phyloP scores from a whole-genome alignment of 1,140 invertebrate species.

The Goniozus legneri region DNA sequence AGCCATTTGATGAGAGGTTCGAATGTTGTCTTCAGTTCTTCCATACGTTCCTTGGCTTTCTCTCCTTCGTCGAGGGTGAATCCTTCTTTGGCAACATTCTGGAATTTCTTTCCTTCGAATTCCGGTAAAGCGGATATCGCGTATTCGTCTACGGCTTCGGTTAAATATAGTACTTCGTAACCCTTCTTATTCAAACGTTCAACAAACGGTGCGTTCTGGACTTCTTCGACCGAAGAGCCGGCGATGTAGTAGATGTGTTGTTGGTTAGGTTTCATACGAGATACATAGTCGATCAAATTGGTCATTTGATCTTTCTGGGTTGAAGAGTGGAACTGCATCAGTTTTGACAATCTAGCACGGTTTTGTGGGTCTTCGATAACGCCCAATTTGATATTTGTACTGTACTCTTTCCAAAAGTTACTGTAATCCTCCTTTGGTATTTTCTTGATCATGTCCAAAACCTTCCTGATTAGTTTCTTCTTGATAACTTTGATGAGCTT shows the following conservation, averaged over 20 bases:
- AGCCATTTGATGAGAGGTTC: constrained; percentile 93
- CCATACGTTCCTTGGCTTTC: constrained; percentile 77
- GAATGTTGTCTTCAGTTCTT: constrained; percentile 76
- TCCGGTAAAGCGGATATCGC: constrained; percentile 95
- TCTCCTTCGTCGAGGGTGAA: constrained; percentile 83
- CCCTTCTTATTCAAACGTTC: constrained; percentile 91
- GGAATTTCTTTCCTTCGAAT: constrained; percentile 99
- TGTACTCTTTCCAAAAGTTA: constrained; percentile 99
- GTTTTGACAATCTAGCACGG: constrained; percentile 89
- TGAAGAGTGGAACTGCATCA: constrained; percentile 89
- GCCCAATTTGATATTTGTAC: constrained; percentile 96
- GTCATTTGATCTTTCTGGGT: constrained; percentile 64
- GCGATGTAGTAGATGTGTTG: constrained; percentile 96
- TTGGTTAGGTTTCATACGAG: constrained; percentile 97
- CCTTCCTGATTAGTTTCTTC: constrained; percentile 97
- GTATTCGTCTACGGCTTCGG: constrained; percentile 98
- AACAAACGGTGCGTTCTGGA: constrained; percentile 91
- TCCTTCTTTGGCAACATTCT: constrained; percentile 99
- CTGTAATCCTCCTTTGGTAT: constrained; percentile 87
- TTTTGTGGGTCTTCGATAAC: constrained; percentile 98
- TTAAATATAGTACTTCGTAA: constrained; percentile 93
- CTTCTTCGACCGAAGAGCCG: constrained; percentile 82
- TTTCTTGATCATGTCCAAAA: constrained; percentile 98
- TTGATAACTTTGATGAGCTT: constrained; percentile 99
- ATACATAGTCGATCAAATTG: constrained; percentile 85